Evolutionary conservation across 2,888 invertebrate genomes (phyloP).

Genomic region (Platycheirus albimanus): DNA sequence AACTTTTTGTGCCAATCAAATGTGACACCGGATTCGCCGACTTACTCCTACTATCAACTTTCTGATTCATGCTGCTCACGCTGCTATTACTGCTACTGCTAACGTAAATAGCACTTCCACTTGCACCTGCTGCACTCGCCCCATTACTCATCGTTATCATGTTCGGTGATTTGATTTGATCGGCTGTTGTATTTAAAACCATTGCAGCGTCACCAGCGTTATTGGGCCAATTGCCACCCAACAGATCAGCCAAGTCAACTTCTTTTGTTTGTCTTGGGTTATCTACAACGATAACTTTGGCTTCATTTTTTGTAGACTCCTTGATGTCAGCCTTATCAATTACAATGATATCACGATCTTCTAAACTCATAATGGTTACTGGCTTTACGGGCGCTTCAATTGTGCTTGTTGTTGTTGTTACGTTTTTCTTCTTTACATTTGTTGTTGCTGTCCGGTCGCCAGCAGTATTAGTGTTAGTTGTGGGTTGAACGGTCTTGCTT

Average conservation of each 20-base stretch:
- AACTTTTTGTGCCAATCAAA: conserved; percentile 79
- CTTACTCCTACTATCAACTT: conserved; percentile 83
- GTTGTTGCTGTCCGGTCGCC: conserved; percentile 17
- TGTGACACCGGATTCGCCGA: conserved; percentile 86
- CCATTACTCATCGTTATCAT: conserved; percentile 58
- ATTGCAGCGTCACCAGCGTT: conserved; percentile 80
- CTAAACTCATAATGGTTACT: conserved; percentile 77
- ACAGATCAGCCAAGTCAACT: conserved; percentile 79
- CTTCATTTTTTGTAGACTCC: conserved; percentile 78
- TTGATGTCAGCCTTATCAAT: conserved; percentile 80
- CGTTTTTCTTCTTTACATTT: conserved; percentile 48
- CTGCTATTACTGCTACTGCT: conserved; percentile 75
- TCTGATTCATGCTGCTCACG: conserved; percentile 75
- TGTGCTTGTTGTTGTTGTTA: conserved; percentile 21
- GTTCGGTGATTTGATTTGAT: conserved; percentile 65
- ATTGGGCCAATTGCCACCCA: conserved; percentile 81
- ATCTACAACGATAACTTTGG: conserved; percentile 78
- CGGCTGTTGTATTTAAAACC: conserved; percentile 78
- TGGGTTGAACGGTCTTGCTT: conserved; percentile 53
- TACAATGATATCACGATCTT: conserved; percentile 79
- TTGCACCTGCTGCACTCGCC: conserved; percentile 19
- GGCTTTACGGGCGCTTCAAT: conserved; percentile 73
- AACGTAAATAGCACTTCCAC: conserved; percentile 56
- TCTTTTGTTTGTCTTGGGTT: conserved; percentile 78
- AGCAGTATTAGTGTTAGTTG: conserved; percentile 16